Percentiles rank a stretch among this genome's conserved stretches.
Conservation (phyloP, 2,797 vertebrate genomes). For the Kryptolebias ocellatus region DNA sequence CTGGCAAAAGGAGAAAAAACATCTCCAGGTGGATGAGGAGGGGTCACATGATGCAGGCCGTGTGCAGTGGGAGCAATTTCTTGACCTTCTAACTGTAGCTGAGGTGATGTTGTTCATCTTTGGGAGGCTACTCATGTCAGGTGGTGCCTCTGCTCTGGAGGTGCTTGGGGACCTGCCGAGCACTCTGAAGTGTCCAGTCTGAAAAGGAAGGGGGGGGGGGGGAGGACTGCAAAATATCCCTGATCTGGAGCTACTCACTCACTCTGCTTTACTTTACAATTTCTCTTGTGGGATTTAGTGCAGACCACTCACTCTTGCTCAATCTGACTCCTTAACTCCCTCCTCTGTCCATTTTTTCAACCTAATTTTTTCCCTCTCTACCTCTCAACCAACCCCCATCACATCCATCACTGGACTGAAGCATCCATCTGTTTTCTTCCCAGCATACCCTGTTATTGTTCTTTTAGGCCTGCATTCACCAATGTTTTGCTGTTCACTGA, state of each 20-base stretch:
- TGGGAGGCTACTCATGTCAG: slow-evolving; percentile 91
- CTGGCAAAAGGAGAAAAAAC: slow-evolving; percentile 37
- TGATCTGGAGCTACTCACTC: slow-evolving; percentile 90
- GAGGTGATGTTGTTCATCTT: slow-evolving; percentile 97
- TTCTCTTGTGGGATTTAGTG: slow-evolving; percentile 91
- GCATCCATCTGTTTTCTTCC: slow-evolving; percentile 69
- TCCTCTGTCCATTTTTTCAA: slow-evolving; percentile 60
- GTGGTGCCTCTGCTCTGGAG: slow-evolving; percentile 83
- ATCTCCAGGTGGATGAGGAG: slow-evolving; percentile 73
- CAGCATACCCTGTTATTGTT: slow-evolving; percentile 68
- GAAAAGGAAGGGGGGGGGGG: slow-evolving; percentile 1
- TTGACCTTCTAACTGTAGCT: slow-evolving; percentile 91
- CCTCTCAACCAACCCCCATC: slow-evolving; percentile 53
- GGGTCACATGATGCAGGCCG: slow-evolving; percentile 84
- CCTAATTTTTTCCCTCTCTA: slow-evolving; percentile 58
- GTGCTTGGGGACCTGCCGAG: slow-evolving; percentile 88
- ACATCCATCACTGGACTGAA: slow-evolving; percentile 66
- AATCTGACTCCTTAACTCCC: slow-evolving; percentile 67
- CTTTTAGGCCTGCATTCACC: slow-evolving; percentile 65
- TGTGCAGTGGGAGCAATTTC: slow-evolving; percentile 97
- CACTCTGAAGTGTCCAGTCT: slow-evolving; percentile 87
- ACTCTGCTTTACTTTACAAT: slow-evolving; percentile 93
- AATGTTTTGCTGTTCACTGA: slow-evolving; percentile 73
- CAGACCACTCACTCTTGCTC: slow-evolving; percentile 87
- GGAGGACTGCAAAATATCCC: slow-evolving; percentile 87